Evolutionary conservation across 2,888 invertebrate species (phyloP), one percentile per base, ranked within the genome.

Genomic region (Callosobruchus maculatus): DNA sequence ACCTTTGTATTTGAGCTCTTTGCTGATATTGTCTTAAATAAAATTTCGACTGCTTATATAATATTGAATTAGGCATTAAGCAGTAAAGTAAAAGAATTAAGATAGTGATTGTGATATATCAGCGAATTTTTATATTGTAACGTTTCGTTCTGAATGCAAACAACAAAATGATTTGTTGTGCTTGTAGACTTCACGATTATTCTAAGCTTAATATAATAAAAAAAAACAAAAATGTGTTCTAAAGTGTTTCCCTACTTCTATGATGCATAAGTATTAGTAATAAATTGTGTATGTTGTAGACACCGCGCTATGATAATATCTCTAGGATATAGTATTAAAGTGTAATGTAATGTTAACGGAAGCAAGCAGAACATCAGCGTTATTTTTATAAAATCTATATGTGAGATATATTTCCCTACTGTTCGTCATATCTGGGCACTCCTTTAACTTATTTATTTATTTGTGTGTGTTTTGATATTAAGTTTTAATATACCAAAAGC

Each of bases 401-500:
- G 49, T 49, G 49, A 49, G 49, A 49, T 49, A 49, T 49, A 49
- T 49, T 49, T 49, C 13, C 13, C 49, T 18, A 49, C 49, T 13
- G 49, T 49, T 49, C 18, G 49, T 49, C 49, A 49, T 49, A 49
- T 49, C 49, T 49, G 49, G 49, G 49, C 49, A 49, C 49, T 13
- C 49, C 13, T 49, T 49, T 49, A 49, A 49, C 49, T 49, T 49
- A 49, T 49, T 49, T 49, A 49, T 49, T 49, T 49, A 49, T 49
- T 49, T 49, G 13, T 49, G 49, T 49, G 49, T 49, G 49, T 49
- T 49, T 49, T 49, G 49, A 49, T n/a, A n/a, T 13, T 72, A 76
- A 72, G 71, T 73, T 71, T 72, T 49, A 68, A 71, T 71, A 71
- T 68, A 71, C 71, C 68, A 74, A 71, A 74, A 68, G 68, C 49